These are phyloP conservation scores for Pachymerium ferrugineum DNA, from an alignment of 2,888 invertebrate genomes.

Conservation along the genomic window DNA sequence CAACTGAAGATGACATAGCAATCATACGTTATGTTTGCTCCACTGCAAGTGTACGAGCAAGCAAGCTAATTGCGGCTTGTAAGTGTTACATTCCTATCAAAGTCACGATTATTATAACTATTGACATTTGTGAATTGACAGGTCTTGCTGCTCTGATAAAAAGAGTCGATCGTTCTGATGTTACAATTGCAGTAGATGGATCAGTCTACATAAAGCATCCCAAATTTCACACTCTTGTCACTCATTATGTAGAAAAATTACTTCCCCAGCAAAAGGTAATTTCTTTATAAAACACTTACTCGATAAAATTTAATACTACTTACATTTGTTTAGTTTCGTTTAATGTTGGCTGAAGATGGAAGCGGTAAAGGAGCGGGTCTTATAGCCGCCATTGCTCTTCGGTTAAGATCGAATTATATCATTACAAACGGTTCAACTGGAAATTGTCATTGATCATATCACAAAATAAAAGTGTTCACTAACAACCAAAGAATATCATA, in stretches of 20 bases:
- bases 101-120: no score
- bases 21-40: constrained; percentile 63
- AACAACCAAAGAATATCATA: no score
- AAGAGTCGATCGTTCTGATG: constrained; percentile 58
- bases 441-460: no score
- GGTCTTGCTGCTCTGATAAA: constrained; percentile 62
- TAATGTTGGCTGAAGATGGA: constrained; percentile 69
- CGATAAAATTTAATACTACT: no score
- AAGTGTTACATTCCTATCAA: no score
- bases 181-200: constrained; percentile 69
- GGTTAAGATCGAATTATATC: constrained; percentile 47
- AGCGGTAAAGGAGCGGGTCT: constrained; percentile 76
- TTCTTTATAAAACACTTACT: no score
- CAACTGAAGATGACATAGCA: constrained; percentile 56
- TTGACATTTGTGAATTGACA: constrained; percentile 44
- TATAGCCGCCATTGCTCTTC: constrained; percentile 65
- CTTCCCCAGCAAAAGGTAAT: constrained; percentile 58
- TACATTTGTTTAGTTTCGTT: constrained; percentile 55
- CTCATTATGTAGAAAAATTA: constrained; percentile 57
- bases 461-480: no score
- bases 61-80: constrained; percentile 66
- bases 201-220: constrained; percentile 72
- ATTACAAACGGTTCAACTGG: no score
- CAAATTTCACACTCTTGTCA: constrained; percentile 59
- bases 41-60: constrained; percentile 64